Evolutionary conservation across 2,113 vertebrate genomes (phyloP).

Genomic region (Panthera tigris): DNA sequence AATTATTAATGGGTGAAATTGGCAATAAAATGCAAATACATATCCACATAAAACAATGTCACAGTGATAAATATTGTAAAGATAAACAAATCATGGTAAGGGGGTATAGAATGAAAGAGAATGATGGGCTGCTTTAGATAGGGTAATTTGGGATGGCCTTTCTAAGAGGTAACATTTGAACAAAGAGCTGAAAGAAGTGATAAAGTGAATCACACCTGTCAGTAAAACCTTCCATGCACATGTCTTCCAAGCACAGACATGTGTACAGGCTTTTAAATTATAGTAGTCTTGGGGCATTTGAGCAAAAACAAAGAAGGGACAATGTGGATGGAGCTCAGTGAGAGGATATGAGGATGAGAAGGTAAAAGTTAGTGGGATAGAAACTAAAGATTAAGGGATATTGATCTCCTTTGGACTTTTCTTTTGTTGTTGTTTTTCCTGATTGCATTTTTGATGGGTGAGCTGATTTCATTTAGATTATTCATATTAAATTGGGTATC

Average conservation of each 20-base stretch:
- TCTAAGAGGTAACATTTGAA: not conserved
- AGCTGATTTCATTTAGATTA: not conserved
- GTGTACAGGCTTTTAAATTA: not conserved
- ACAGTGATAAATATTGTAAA: not conserved
- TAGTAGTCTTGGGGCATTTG: not conserved
- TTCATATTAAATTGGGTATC: not conserved
- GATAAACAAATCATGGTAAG: not conserved
- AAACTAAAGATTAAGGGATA: not conserved
- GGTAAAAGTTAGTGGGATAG: not conserved
- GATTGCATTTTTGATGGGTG: not conserved
- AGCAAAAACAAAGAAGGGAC: not conserved
- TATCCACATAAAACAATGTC: not conserved
- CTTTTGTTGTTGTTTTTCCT: not conserved
- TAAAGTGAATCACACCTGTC: not conserved
- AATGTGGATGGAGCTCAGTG: not conserved
- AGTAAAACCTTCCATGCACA: not conserved
- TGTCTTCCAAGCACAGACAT: not conserved
- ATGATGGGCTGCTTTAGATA: not conserved
- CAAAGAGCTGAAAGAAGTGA: not conserved
- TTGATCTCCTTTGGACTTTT: not conserved
- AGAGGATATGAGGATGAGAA: not conserved
- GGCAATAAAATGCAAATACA: not conserved
- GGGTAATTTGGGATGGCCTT: not conserved
- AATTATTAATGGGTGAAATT: not conserved
- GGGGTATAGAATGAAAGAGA: not conserved